Evolutionary conservation across 2,888 invertebrate genomes (phyloP), one percentile per base, ranked within the genome.

Genomic region (Ashinkailepas kermadecensis): DNA sequence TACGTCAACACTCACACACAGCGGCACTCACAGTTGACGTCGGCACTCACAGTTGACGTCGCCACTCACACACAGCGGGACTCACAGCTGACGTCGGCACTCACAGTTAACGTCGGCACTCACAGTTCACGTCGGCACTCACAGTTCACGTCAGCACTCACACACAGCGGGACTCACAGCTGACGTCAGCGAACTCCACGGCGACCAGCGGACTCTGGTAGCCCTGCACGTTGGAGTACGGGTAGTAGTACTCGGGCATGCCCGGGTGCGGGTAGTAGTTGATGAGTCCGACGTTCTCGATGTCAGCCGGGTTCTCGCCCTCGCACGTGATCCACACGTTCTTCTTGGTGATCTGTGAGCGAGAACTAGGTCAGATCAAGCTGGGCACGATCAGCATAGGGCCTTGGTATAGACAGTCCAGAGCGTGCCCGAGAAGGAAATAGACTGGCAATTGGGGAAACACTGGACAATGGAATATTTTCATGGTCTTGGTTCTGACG

Each of bases 231-330:
- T 95, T 95, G 89, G 90, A 90, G 90, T 93, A 96, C 83, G 96
- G 96, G 89, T 94, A 96, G 89, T 92, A 96, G 87, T 91, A 94
- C 78, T 92, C 95, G 85, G 94, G 92, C 83, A 91, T 90, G 82
- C 93, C 93, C 85, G 94, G 93, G 85, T 88, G 90, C 1, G 90
- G 89, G 83, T 86, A 87, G 90, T 95, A 96, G 86, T 92, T 91
- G 85, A 97, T 91, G 1, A 94, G 91, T 21, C 96, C 97, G 86
- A 97, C 93, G 89, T 96, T 95, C 89, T 98, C 97, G 85, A 93
- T 90, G 89, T 97, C 97, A 81, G 95, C 93, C 8, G 95, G 93
- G 89, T 95, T 95, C 90, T 97, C 97, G 82, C 98, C 98, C 88
- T 95, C 94, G 88, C 98, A 98, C 67, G 95, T 93, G 82, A 97